phyloP scores from a whole-genome alignment of 2,888 invertebrate genomes.

The Bellardia pandia region DNA sequence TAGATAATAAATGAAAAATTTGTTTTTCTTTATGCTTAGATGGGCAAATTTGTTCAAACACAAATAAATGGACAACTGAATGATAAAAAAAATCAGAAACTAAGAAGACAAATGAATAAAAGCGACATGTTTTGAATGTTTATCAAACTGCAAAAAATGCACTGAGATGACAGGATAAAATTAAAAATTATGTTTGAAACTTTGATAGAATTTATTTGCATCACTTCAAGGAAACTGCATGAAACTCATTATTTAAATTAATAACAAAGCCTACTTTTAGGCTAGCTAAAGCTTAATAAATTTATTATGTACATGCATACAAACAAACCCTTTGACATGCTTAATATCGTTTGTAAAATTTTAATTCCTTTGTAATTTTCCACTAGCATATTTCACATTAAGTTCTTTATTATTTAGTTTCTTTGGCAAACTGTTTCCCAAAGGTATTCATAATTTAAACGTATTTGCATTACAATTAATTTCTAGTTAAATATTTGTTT shows the following conservation, averaged over 20 bases:
- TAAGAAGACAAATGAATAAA: not conserved
- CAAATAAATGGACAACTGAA: not conserved
- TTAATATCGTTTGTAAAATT: too few species aligned
- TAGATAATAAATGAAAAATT: conserved; percentile 28
- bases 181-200: too few species aligned
- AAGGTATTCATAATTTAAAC: not conserved
- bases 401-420: not conserved
- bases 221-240: too few species aligned
- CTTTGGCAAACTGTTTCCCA: not conserved
- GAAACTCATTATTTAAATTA: too few species aligned
- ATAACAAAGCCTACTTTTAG: too few species aligned
- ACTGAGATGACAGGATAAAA: too few species aligned
- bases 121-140: too few species aligned
- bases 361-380: not conserved
- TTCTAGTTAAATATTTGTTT: not conserved
- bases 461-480: not conserved
- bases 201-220: too few species aligned
- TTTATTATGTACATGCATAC: too few species aligned
- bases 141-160: too few species aligned
- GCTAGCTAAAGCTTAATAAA: too few species aligned
- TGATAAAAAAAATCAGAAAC: not conserved
- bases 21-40: conserved; percentile 17
- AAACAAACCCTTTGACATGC: too few species aligned
- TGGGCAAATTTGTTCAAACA: conserved; percentile 12
- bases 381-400: not conserved